Evolutionary conservation across 2,888 invertebrate species (phyloP).

Genomic region (Schrankia costaestrigalis): DNA sequence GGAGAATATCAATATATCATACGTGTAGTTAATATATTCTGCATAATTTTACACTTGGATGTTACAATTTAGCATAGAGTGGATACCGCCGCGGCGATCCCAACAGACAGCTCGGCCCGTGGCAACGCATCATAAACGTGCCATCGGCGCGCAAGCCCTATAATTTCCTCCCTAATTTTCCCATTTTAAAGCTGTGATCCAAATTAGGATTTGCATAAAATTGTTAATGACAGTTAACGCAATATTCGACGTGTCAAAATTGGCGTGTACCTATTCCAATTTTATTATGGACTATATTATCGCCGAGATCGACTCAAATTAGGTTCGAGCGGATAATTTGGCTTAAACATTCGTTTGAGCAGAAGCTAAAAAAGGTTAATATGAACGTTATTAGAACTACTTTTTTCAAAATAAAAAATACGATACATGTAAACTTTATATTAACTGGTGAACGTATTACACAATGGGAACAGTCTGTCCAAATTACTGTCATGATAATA

Average conservation of each 20-base stretch:
- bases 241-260: slow-evolving; percentile 67
- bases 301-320: slow-evolving; percentile 49
- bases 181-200: slow-evolving; percentile 67
- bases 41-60: slow-evolving; percentile 36
- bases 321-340: slow-evolving; percentile 46
- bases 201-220: slow-evolving; percentile 75
- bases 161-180: slow-evolving; percentile 70
- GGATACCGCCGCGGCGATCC: slow-evolving; percentile 18
- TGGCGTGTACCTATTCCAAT: slow-evolving; percentile 54
- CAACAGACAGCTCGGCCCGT: slow-evolving; percentile 43
- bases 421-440: slow-evolving; percentile 30
- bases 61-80: slow-evolving; percentile 31
- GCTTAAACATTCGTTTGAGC: slow-evolving; percentile 43
- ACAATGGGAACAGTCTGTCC: slow-evolving; percentile 21
- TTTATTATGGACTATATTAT: slow-evolving; percentile 52
- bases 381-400: slow-evolving; percentile 37
- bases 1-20: slow-evolving; percentile 16
- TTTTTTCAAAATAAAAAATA: slow-evolving; percentile 33
- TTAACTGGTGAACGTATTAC: slow-evolving; percentile 23
- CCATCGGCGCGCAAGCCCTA: slow-evolving; percentile 64
- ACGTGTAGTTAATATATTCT: slow-evolving; percentile 18
- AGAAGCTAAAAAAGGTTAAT: slow-evolving; percentile 48
- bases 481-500: slow-evolving; percentile 17
- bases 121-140: slow-evolving; percentile 55
- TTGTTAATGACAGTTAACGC: slow-evolving; percentile 70